phyloP scores from a whole-genome alignment of 2,888 invertebrate species.

The Doris montereyensis region DNA sequence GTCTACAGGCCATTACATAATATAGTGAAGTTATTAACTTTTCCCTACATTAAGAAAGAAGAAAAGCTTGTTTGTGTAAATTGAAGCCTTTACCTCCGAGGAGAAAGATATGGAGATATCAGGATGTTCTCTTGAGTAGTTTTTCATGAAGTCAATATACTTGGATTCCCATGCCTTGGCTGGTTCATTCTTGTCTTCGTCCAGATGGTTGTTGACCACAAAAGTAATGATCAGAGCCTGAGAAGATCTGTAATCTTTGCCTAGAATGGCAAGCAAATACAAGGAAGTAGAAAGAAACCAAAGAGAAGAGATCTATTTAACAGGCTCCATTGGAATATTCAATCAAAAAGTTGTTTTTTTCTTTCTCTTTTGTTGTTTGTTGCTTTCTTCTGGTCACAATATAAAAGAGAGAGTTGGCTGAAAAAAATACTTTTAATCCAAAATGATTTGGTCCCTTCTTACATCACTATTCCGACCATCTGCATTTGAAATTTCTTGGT shows the following conservation, averaged over 20 bases:
- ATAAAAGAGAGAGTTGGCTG: background rate
- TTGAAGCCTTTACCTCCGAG: constrained; percentile 73
- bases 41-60: no score
- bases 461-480: no score
- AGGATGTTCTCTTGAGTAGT: constrained; percentile 61
- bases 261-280: no score
- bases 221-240: constrained; percentile 91
- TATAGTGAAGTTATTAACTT: no score
- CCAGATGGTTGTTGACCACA: constrained; percentile 83
- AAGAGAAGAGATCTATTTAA: no score
- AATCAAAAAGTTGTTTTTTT: no score
- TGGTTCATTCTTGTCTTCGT: constrained; percentile 77
- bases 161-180: constrained; percentile 70
- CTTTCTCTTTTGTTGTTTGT: no score
- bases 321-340: no score
- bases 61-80: no score
- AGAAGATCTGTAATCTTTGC: constrained; percentile 80
- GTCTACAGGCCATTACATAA: no score
- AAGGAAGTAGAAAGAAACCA: no score
- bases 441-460: background rate
- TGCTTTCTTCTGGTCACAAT: background rate
- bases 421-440: background rate
- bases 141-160: constrained; percentile 73
- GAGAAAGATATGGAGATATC: constrained; percentile 73
- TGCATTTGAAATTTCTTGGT: no score